These are phyloP conservation scores for Cephus rjabovi DNA, from an alignment of 2,888 invertebrate species.

Conservation along the genomic window DNA sequence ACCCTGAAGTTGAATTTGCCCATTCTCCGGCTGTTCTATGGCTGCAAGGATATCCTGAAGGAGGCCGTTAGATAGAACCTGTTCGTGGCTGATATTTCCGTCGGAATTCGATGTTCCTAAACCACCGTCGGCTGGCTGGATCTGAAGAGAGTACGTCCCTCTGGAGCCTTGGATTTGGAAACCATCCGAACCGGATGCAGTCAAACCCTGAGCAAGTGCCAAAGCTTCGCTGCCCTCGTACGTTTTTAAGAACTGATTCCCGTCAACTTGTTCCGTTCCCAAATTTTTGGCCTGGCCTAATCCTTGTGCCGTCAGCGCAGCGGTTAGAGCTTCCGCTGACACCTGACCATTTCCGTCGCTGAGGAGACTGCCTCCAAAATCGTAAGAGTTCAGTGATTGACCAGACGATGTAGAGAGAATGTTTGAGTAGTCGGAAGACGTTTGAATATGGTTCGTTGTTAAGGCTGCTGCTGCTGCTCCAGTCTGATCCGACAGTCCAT, in stretches of 20 bases:
- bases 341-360: slow-evolving; percentile 30
- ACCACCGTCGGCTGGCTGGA: slow-evolving; percentile 76
- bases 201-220: slow-evolving; percentile 50
- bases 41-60: slow-evolving; percentile 85
- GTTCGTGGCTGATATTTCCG: slow-evolving; percentile 76
- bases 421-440: slow-evolving; percentile 16
- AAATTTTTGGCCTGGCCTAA: slow-evolving; percentile 44
- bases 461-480: slow-evolving; percentile 24
- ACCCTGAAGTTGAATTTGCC: slow-evolving; percentile 49
- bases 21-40: slow-evolving; percentile 76
- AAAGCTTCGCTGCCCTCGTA: slow-evolving; percentile 53
- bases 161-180: slow-evolving; percentile 68
- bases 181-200: slow-evolving; percentile 47
- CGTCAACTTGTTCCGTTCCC: slow-evolving; percentile 40
- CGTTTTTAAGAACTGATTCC: slow-evolving; percentile 44
- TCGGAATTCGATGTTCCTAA: slow-evolving; percentile 67
- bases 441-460: slow-evolving; percentile 27
- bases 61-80: slow-evolving; percentile 82
- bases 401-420: slow-evolving; percentile 8
- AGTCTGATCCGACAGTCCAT: slow-evolving; percentile 12
- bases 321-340: slow-evolving; percentile 48
- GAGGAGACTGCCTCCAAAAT: background rate
- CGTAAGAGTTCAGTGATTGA: background rate
- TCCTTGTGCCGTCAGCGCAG: slow-evolving; percentile 49
- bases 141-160: slow-evolving; percentile 80